Base-by-base conservation (phyloP, 2,888 invertebrate genomes). In the Oligia fasciuncula region DNA sequence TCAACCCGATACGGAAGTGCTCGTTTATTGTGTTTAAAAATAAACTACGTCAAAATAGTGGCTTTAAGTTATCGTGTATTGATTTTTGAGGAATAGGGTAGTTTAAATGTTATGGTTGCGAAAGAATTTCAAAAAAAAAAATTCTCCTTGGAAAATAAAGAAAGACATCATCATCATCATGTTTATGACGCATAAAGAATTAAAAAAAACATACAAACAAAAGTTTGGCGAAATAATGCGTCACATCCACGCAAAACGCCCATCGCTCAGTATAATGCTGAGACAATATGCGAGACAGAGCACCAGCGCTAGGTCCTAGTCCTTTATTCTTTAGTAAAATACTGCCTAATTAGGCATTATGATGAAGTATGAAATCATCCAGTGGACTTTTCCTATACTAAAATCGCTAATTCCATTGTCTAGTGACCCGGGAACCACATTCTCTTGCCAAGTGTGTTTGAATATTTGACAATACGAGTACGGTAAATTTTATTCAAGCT, bases 21-120 rank as follows among this genome's bases (percentile, higher is more conserved):
- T 80, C 80, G 87, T 86, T 87, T 87, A 86, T 87, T 88, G 85
- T 86, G 86, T 83, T 87, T 88, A 85, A 86, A 90, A 89, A 87
- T 85, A 87, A 87, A 84, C 81, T 66, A 77, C 74, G n/a, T 74
- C 77, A 80, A 84, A 83, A 82, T 75, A 77, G 67, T 67, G 23
- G n/a, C 43, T 70, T 72, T 69, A 63, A 62, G 49, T 73, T 77
- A 63, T 49, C 11, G 29, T 2, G 57, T 88, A 79, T 82, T 84
- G 84, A 87, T 87, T 85, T 67, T 6, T 73, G 23, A n/a, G 13
- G 23, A 60, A n/a, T n/a, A n/a, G n/a, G n/a, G n/a, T n/a, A n/a
- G n/a, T n/a, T n/a, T n/a, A n/a, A n/a, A n/a, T 17, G 54, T 49
- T 57, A 4, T n/a, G 46, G n/a, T 43, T 43, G 60, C 2, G 17